Evolutionary conservation across 2,113 vertebrate species (phyloP).

Genomic region (Aleadryas rufinucha): DNA sequence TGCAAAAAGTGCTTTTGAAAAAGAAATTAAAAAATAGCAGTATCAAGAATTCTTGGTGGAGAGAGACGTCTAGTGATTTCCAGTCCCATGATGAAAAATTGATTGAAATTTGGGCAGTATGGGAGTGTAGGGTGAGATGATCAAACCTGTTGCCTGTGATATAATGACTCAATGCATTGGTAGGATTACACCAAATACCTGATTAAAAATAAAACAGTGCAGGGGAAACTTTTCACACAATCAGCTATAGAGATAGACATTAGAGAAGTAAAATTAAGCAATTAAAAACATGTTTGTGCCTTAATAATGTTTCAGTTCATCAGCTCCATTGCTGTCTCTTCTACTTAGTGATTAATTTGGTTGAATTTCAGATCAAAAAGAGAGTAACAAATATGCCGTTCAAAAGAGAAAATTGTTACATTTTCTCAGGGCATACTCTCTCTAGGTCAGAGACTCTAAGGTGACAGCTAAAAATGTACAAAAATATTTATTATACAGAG

Average conservation of each 20-base stretch:
- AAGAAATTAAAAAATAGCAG: not conserved
- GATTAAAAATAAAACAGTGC: not conserved
- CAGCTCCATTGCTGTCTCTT: conserved; percentile 7
- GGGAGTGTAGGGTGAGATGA: not conserved
- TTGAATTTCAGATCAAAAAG: conserved; percentile 45
- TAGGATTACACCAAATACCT: not conserved
- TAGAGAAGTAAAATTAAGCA: conserved; percentile 62
- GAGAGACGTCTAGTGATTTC: not conserved
- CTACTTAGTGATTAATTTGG: conserved; percentile 40
- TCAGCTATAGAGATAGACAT: conserved; percentile 27
- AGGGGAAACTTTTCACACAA: conserved; percentile 2
- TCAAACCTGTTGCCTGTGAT: not conserved
- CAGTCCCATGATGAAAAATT: not conserved
- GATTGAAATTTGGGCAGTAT: not conserved
- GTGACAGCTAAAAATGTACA: not conserved
- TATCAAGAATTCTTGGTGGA: not conserved
- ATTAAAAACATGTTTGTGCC: conserved; percentile 63
- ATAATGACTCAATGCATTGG: not conserved
- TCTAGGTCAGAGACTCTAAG: not conserved
- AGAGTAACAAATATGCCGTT: not conserved
- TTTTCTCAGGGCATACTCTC: not conserved
- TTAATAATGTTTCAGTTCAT: conserved; percentile 62
- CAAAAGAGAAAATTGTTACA: not conserved
- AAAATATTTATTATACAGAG: not conserved
- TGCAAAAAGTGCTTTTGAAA: not conserved